Base-by-base conservation (phyloP, 2,113 vertebrate species). In the Geococcyx californianus region DNA sequence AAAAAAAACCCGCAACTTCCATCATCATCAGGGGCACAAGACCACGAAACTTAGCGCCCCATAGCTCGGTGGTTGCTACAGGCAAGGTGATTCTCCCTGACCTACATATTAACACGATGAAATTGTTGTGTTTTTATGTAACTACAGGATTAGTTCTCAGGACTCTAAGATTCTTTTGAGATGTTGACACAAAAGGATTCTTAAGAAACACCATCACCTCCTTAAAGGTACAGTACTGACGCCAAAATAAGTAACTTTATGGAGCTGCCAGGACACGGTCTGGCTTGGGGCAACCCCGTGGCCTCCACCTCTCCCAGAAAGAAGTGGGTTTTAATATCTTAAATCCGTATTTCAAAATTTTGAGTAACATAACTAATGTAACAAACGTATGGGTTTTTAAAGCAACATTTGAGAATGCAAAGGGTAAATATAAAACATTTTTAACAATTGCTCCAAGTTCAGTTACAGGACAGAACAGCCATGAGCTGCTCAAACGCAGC, bases 291-390 rank as follows among this genome's bases (percentile, higher is more conserved):
- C 5, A 8, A 51, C 38, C 9, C 29, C 2, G 1, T 24, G 3
- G 51, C 8, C 21, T 26, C 16, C 49, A 13, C 42, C 34, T 24
- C 31, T 2, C 13, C 26, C 6, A 2, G 5, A 2, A 12, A 28
- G 0, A 6, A 4, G 14, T 0, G 1, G 9, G 7, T 63, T 58
- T 89, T 19, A 40, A n/a, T 2, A 13, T 6, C 20, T 45, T 21
- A 60, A 66, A 31, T 1, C 8, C 2, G 6, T 7, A 25, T 14
- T 16, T 3, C 2, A 25, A 0, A 34, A 11, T 33, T 2, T 7
- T 8, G 21, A 47, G 1, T 8, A 18, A 24, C 5, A 29, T n/a
- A 56, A 78, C 4, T 0, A 60, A 11, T 5, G 2, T 1, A 9
- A 25, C 2, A 34, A 47, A 29, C 0, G 9, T 9, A 2, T 49